These are phyloP conservation scores for Calonectris borealis DNA, from an alignment of 2,113 vertebrate species.

Conservation along the genomic window DNA sequence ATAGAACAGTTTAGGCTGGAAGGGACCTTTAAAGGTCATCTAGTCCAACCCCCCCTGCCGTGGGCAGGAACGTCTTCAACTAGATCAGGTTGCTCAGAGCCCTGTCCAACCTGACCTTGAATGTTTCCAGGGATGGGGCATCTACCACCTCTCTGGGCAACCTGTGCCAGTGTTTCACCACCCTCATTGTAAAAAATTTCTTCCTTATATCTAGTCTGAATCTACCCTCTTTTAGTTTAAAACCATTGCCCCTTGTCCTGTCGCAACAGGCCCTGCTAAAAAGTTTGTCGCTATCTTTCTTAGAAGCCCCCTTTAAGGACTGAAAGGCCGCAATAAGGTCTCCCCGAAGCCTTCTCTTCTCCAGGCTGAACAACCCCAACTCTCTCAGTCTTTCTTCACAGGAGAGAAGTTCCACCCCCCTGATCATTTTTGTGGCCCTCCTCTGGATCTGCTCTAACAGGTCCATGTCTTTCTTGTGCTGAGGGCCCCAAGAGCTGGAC, in stretches of 20 bases:
- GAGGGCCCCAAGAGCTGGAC: background rate
- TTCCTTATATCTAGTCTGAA: background rate
- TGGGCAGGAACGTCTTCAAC: background rate
- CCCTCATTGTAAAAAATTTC: background rate
- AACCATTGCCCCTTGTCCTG: background rate
- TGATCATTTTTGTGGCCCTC: background rate
- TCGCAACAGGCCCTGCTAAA: background rate
- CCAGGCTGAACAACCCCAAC: background rate
- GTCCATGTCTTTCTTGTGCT: no score
- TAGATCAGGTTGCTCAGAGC: background rate
- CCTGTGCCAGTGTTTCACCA: background rate
- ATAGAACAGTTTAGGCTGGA: background rate
- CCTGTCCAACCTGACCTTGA: background rate
- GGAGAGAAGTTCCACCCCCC: background rate
- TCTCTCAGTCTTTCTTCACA: background rate
- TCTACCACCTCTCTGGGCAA: background rate
- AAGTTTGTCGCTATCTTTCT: background rate
- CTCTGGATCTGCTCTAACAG: background rate
- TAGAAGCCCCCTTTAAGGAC: no score
- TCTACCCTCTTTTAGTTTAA: background rate
- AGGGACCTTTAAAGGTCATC: background rate
- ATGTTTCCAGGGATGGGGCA: no score
- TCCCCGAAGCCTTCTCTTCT: no score
- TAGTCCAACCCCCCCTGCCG: background rate
- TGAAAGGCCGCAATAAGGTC: no score